Evolutionary conservation across 2,113 vertebrate genomes (phyloP).

Genomic region (Orycteropus afer): DNA sequence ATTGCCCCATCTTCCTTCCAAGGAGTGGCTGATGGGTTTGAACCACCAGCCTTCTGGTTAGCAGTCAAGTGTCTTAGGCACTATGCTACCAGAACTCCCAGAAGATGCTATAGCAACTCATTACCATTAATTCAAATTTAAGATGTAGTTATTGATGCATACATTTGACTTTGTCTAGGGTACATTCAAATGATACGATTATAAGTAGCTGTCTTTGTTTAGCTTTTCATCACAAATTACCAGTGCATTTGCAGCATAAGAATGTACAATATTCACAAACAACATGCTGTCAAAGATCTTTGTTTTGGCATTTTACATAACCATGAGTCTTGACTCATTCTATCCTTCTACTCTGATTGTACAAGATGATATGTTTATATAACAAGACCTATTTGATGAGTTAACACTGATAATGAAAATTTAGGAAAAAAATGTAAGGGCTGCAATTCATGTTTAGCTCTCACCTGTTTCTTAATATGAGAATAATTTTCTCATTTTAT

Average conservation of each 20-base stretch:
- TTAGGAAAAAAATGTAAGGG: conserved; percentile 8
- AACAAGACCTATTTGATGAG: not conserved
- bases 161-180: not conserved
- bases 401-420: not conserved
- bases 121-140: not conserved
- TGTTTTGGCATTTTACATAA: not conserved
- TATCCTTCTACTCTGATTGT: not conserved
- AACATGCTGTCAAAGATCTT: not conserved
- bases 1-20: no score
- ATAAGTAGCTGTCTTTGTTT: not conserved
- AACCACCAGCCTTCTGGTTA: no score
- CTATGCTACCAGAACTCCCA: no score
- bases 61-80: no score
- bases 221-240: not conserved
- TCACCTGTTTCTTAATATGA: conserved; percentile 10
- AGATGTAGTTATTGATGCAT: not conserved
- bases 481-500: not conserved
- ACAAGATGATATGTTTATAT: not conserved
- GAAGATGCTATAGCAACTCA: not conserved
- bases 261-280: not conserved
- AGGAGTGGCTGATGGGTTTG: no score
- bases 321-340: not conserved
- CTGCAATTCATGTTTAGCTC: not conserved
- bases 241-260: not conserved
- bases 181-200: not conserved